Conservation (phyloP, 2,888 invertebrate genomes). For the Lymantria dispar region DNA sequence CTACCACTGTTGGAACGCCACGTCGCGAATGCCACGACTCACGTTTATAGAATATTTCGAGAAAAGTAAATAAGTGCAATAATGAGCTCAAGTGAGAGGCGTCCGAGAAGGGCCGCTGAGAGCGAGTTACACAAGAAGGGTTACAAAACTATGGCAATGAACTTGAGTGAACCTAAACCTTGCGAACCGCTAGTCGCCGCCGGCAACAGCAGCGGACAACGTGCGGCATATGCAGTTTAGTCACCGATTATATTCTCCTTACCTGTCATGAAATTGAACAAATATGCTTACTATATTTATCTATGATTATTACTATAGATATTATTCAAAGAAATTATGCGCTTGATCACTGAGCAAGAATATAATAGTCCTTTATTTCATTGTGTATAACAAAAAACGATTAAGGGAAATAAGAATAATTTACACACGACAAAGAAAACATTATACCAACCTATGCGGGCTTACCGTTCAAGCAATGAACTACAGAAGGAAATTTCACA, state of each 20-base stretch:
- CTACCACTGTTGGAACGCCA: slow-evolving; percentile 6
- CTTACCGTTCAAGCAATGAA: too few relatives aligned
- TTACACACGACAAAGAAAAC: too few relatives aligned
- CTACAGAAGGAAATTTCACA: too few relatives aligned
- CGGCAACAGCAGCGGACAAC: slow-evolving; percentile 58
- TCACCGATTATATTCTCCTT: neutral
- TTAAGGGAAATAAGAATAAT: too few relatives aligned
- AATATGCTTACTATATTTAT: too few relatives aligned
- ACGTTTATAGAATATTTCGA: slow-evolving; percentile 20
- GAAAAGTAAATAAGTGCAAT: slow-evolving; percentile 51
- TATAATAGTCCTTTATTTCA: too few relatives aligned
- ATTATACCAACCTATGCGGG: too few relatives aligned
- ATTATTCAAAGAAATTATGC: too few relatives aligned
- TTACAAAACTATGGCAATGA: slow-evolving; percentile 84
- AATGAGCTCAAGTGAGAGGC: slow-evolving; percentile 76
- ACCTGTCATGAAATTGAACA: neutral
- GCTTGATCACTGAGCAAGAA: too few relatives aligned
- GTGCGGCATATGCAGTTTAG: slow-evolving; percentile 26
- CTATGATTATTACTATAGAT: too few relatives aligned
- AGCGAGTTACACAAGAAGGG: slow-evolving; percentile 82
- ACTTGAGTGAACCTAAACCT: slow-evolving; percentile 79
- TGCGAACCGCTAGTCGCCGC: slow-evolving; percentile 78
- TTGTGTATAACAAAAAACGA: too few relatives aligned
- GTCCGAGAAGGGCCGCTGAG: slow-evolving; percentile 64
- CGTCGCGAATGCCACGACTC: slow-evolving; percentile 5